These are phyloP conservation scores for Microcebus jonahi DNA, from an alignment of 2,113 vertebrate species.

Conservation along the genomic window DNA sequence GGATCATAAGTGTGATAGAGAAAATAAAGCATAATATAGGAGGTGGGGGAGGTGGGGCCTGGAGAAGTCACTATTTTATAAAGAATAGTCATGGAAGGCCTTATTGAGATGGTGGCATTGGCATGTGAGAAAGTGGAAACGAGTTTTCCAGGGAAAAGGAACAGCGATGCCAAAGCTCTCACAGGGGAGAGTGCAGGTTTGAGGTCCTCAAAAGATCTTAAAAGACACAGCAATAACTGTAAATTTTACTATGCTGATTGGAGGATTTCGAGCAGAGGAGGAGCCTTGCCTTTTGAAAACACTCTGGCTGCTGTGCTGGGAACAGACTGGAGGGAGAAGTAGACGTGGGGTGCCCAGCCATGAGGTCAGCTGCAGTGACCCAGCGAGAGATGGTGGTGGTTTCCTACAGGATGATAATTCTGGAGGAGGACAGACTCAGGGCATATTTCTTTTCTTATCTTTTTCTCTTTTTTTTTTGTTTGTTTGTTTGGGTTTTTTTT, in stretches of 20 bases:
- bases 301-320: not conserved
- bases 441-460: too few species aligned
- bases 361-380: not conserved
- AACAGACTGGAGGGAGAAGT: not conserved
- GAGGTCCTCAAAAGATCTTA: not conserved
- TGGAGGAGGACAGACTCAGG: not conserved
- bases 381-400: not conserved
- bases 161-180: not conserved
- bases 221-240: not conserved
- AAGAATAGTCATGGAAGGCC: not conserved
- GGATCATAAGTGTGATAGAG: not conserved
- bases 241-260: not conserved
- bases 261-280: not conserved
- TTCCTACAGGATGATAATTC: not conserved
- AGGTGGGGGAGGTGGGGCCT: not conserved
- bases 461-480: too few species aligned
- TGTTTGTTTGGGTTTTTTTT: too few species aligned
- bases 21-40: not conserved
- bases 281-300: not conserved
- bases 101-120: not conserved
- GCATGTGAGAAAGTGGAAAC: not conserved
- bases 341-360: too few species aligned
- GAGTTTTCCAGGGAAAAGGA: not conserved
- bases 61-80: not conserved
- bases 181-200: not conserved